Evolutionary conservation across 2,113 vertebrate genomes (phyloP), one percentile per base, ranked within the genome.

Genomic region (Ceyx cyanopectus): DNA sequence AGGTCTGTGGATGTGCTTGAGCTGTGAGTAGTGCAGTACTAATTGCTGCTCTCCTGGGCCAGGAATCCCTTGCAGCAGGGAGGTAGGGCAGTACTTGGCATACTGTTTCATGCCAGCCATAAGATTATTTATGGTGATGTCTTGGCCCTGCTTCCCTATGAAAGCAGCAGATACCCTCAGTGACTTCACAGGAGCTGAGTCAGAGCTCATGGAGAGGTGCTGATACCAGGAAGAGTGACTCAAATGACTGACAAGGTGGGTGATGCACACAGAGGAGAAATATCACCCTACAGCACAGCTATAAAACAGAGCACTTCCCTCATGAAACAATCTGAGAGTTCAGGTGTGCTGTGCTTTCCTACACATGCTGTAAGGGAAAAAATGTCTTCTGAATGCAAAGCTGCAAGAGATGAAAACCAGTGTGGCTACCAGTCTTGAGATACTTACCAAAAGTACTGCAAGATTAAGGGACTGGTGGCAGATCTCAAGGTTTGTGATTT

Each of bases 171-270:
- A 50, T 48, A 27, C 17, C 34, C 72, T 54, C 0, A 0, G 23
- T 73, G 73, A 84, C 81, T 58, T 77, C 57, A 53, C 19, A 37
- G 57, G 79, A 90, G 88, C 85, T 81, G 90, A 93, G 76, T 65
- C 72, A 70, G 65, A 82, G 65, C 85, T 87, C 45, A 65, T 4
- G 0, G 66, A 27, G 83, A 34, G 77, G n/a, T 78, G 69, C 30
- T 56, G 30, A 26, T 84, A 81, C 83, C 37, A 41, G 32, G 29
- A 78, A 81, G 66, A 82, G 69, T 30, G 57, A 65, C 57, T 82
- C 5, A 6, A 45, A 51, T 58, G 73, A 48, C 77, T 72, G 93
- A 54, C 61, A 57, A 76, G 37, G 54, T 1, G 1, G 21, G 20
- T 70, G 81, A 37, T 76, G 21, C 37, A 53, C 27, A 22, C 27